A percentile compares a stretch with the other conserved stretches of the same genome.
These are phyloP conservation scores for Mayetiola destructor DNA, from an alignment of 2,888 invertebrate genomes.

Conservation along the genomic window DNA sequence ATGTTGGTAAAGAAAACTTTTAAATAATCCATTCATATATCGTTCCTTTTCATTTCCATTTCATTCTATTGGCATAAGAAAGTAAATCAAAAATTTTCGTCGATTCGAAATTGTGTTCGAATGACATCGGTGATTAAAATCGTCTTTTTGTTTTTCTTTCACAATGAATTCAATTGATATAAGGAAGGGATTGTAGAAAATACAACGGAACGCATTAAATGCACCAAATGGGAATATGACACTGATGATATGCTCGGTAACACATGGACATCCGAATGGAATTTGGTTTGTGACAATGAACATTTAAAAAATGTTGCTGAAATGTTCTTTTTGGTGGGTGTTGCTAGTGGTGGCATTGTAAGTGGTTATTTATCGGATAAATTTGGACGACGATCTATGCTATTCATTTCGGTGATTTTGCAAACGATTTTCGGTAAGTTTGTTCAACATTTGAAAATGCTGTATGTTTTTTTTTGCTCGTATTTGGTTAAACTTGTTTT, in stretches of 20 bases:
- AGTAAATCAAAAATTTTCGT: no score
- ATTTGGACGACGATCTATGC: constrained; percentile 61
- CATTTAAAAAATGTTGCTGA: constrained; percentile 56
- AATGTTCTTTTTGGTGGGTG: constrained; percentile 61
- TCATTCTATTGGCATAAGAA: no score
- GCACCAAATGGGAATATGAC: constrained; percentile 48
- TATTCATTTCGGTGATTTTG: constrained; percentile 53
- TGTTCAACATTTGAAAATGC: neutral
- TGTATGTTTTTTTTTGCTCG: neutral
- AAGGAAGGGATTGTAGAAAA: constrained; percentile 12
- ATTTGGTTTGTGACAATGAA: constrained; percentile 57
- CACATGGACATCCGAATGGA: constrained; percentile 63
- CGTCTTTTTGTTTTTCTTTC: neutral
- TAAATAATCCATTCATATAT: no score
- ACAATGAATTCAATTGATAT: constrained; percentile 2
- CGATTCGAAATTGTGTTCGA: no score
- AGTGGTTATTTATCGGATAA: constrained; percentile 66
- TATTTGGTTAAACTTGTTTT: neutral
- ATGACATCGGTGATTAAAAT: no score
- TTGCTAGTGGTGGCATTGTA: constrained; percentile 62
- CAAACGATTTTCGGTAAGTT: constrained; percentile 49
- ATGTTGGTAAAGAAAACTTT: constrained; percentile 27
- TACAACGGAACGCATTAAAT: constrained; percentile 23
- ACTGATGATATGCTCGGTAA: constrained; percentile 38
- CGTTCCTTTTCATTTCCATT: no score